Percentiles rank a stretch among this genome's conserved stretches.
These are phyloP conservation scores for Poecilia wingei DNA, from an alignment of 2,797 vertebrate genomes.

Conservation along the genomic window DNA sequence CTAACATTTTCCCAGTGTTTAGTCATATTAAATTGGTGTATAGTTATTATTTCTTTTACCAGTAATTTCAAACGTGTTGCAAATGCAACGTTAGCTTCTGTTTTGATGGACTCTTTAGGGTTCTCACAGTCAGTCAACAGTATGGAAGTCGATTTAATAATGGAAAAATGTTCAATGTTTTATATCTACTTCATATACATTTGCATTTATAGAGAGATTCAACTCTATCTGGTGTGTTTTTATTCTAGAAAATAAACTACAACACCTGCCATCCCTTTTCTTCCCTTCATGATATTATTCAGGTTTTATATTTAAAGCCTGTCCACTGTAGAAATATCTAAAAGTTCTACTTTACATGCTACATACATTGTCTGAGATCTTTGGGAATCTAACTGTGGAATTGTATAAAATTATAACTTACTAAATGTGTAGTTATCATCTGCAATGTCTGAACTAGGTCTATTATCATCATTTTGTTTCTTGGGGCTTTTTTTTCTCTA, in stretches of 20 bases:
- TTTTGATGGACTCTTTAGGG: not conserved
- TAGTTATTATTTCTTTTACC: constrained; percentile 1
- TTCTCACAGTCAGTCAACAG: not conserved
- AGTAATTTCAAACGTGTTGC: not conserved
- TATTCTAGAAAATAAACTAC: not conserved
- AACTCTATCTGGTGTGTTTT: not conserved
- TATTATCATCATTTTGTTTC: constrained; percentile 4
- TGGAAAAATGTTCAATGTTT: not conserved
- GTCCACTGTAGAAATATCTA: not conserved
- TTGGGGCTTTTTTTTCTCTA: constrained; percentile 15
- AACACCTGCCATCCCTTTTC: not conserved
- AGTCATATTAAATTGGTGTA: not conserved
- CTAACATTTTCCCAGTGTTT: not conserved
- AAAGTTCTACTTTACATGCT: not conserved
- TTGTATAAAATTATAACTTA: not conserved
- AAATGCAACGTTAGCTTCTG: constrained; percentile 2
- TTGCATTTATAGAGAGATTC: not conserved
- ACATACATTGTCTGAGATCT: not conserved
- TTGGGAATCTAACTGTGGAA: not conserved
- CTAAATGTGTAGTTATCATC: not conserved
- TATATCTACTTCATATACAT: no score
- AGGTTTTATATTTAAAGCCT: not conserved
- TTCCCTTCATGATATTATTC: not conserved
- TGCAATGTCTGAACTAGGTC: not conserved
- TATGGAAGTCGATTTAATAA: not conserved